Evolutionary conservation across 2,888 invertebrate species (phyloP), one percentile per base, ranked within the genome.

Genomic region (Listrodromus nycthemerus): DNA sequence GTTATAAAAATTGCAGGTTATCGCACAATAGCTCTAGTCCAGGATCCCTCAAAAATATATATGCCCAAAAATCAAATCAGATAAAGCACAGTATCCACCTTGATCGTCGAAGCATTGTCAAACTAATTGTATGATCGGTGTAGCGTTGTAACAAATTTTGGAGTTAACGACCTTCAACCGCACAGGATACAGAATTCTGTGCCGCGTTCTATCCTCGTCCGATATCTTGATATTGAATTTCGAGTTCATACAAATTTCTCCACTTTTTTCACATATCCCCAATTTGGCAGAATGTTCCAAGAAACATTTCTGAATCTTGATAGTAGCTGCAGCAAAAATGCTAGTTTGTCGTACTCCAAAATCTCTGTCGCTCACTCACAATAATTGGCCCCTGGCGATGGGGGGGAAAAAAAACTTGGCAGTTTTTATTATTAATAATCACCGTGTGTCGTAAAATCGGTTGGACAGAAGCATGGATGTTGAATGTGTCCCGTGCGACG

Each of bases 1-100:
- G 8, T 75, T 37, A 16, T n/a, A 5, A 37, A 52, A 75, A 65
- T 65, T 75, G 21, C 74, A 75, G 73, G 73, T 74, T 74, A 74
- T 48, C 45, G 19, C 30, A 41, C 41, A 37, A 69, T n/a, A 37
- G 24, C 13, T 30, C 27, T 4, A 27, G 19, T 16, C n/a, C 5
- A 7, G 8, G 5, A 3, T 16, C 30, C 27, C 24, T 48, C 27
- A 27, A 45, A 45, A 41, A 73, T 7, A 0, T 19, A 10, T 48
- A 19, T 19, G n/a, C 30, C 8, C 30, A 30, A 27, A 50, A 4
- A 4, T 5, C 10, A 27, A 30, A n/a, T 2, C 0, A 10, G 1
- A 27, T 30, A 16, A 61, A 61, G 27, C 61, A 24, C 55, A 55
- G 13, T 55, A 21, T 24, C 8, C 5, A 13, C 10, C 4, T 21